phyloP scores from a whole-genome alignment of 1,140 invertebrate genomes.

The Bombus picipes region DNA sequence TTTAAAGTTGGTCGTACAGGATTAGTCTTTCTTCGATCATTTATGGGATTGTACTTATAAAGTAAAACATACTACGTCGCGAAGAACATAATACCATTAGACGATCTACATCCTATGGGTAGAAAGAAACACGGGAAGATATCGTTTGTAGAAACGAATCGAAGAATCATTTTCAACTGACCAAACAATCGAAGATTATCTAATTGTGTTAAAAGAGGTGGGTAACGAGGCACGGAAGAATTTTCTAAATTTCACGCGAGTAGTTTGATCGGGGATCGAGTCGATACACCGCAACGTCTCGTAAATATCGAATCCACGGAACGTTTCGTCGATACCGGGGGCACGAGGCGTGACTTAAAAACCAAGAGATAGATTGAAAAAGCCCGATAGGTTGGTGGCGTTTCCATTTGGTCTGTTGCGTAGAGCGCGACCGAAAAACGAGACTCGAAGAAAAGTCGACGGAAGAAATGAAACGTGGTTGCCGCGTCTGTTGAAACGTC shows the following conservation, averaged over 20 bases:
- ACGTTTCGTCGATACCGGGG: background rate
- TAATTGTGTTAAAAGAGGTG: no score
- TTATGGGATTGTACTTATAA: no score
- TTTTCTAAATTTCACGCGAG: background rate
- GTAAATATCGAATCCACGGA: background rate
- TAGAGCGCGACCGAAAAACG: conserved; percentile 15
- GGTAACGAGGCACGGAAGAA: background rate
- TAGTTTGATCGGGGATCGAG: no score
- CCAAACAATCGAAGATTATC: no score
- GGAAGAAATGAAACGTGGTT: conserved; percentile 26
- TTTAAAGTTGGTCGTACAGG: no score
- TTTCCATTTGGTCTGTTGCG: conserved; percentile 19
- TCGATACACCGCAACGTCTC: background rate
- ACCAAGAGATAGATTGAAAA: conserved; percentile 48
- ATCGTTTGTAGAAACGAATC: no score
- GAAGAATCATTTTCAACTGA: no score
- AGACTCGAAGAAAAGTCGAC: background rate
- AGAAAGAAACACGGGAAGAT: no score
- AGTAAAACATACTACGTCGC: no score
- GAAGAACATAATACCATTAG: no score
- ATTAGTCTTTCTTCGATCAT: no score
- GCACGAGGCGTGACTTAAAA: conserved; percentile 41
- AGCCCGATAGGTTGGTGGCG: conserved; percentile 3
- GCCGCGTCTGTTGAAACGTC: conserved; percentile 13
- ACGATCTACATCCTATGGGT: no score